Conservation (phyloP, 23 tunicate genomes). For the Trididemnum clinides region DNA sequence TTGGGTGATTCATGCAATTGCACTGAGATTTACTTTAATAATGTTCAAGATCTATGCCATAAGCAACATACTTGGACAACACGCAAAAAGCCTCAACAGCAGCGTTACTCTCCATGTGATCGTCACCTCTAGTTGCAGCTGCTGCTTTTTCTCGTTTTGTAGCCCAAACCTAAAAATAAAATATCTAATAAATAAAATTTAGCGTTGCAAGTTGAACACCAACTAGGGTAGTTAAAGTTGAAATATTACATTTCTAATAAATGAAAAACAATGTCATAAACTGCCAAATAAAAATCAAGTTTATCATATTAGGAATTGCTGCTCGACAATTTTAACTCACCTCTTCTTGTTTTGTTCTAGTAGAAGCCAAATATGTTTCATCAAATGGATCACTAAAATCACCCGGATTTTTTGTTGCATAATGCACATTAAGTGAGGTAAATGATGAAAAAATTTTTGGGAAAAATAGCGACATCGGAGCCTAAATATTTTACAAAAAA, state of each 20-base stretch:
- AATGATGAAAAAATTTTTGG: constrained; percentile 38
- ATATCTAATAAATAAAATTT: no score
- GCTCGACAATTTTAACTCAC: not conserved
- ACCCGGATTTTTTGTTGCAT: constrained; percentile 54
- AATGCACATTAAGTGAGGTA: constrained; percentile 14
- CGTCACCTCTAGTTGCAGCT: not conserved
- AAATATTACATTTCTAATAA: not conserved
- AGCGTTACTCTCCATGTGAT: not conserved
- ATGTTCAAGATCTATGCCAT: no score
- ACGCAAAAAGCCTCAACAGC: not conserved
- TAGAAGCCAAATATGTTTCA: constrained; percentile 57
- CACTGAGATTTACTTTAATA: no score
- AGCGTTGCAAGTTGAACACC: no score
- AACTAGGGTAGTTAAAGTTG: not conserved
- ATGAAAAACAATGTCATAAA: not conserved
- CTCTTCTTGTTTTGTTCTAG: constrained; percentile 71
- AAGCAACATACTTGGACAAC: no score
- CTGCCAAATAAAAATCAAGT: not conserved
- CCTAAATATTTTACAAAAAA: no score
- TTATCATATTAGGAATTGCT: not conserved
- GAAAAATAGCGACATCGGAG: constrained; percentile 58
- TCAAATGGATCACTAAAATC: constrained; percentile 72
- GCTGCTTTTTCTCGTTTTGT: constrained; percentile 48
- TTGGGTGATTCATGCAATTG: no score
- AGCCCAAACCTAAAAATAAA: constrained; percentile 49